Evolutionary conservation across 2,113 vertebrate species (phyloP).

Genomic region (Tychaedon coryphoeus): DNA sequence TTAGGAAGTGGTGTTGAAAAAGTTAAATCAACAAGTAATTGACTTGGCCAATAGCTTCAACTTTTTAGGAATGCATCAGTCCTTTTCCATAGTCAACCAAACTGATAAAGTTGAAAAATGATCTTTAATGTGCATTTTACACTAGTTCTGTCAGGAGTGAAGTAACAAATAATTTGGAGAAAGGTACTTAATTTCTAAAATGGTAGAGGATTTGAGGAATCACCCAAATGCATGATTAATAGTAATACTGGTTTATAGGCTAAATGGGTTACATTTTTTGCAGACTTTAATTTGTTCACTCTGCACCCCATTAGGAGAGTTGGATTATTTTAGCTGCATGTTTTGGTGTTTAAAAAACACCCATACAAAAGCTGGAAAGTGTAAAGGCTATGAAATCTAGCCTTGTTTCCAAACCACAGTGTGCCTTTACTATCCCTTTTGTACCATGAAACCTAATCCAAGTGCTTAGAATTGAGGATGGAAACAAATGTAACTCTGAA

Average conservation of each 20-base stretch:
- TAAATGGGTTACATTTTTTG: neutral
- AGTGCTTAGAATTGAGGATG: neutral
- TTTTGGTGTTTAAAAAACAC: neutral
- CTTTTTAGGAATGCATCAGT: neutral
- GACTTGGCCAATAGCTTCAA: neutral
- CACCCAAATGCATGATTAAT: neutral
- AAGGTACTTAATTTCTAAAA: neutral
- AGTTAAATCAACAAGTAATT: neutral
- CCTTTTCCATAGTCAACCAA: neutral
- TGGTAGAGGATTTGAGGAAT: neutral
- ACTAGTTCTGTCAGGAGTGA: neutral
- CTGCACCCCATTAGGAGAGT: neutral
- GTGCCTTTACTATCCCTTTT: slow-evolving; percentile 56
- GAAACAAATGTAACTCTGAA: neutral
- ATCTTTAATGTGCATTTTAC: neutral
- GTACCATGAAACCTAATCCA: neutral
- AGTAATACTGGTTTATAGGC: neutral
- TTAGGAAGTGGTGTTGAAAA: neutral
- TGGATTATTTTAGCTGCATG: neutral
- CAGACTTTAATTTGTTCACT: neutral
- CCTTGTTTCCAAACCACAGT: slow-evolving; percentile 23
- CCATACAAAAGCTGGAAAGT: neutral
- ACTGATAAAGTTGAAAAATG: neutral
- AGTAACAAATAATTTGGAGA: neutral
- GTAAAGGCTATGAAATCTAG: slow-evolving; percentile 10